Percentiles rank a stretch among this genome's conserved stretches.
These are phyloP conservation scores for Aurelia sp. DNA, from an alignment of 30 jellyfish, hydroid and myxozoan species.

Conservation along the genomic window DNA sequence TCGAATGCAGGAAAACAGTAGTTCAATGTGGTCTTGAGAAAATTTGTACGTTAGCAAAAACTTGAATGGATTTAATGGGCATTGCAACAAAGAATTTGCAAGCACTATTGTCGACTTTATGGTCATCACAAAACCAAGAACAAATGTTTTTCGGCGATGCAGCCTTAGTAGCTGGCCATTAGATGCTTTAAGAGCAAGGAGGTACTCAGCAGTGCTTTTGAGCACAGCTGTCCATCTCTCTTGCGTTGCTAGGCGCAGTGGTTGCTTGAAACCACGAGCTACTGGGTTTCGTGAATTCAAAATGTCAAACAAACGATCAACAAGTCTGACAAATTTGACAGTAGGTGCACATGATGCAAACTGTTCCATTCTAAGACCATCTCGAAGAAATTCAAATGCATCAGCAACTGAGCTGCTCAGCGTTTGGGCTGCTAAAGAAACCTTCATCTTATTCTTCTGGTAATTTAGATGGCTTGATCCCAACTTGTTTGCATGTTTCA, in stretches of 20 bases:
- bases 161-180: slow-evolving; percentile 9
- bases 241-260: not conserved
- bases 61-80: slow-evolving; percentile 2
- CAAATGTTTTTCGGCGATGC: slow-evolving; percentile 26
- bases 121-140: slow-evolving; percentile 13
- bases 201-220: slow-evolving; percentile 13
- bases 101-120: not conserved
- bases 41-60: slow-evolving; percentile 13
- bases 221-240: not conserved
- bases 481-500: slow-evolving; percentile 39
- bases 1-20: slow-evolving; percentile 5
- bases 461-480: slow-evolving; percentile 7
- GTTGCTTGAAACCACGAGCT: slow-evolving; percentile 14
- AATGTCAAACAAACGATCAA: slow-evolving; percentile 24
- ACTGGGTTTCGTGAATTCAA: slow-evolving; percentile 10
- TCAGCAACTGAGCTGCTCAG: slow-evolving; percentile 40
- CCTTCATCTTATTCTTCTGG: slow-evolving; percentile 68
- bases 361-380: not conserved
- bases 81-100: not conserved
- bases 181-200: slow-evolving; percentile 9
- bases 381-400: slow-evolving; percentile 20
- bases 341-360: not conserved
- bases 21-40: slow-evolving; percentile 42
- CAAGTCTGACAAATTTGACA: not conserved
- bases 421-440: slow-evolving; percentile 51